These are phyloP conservation scores for Baronia brevicornis DNA, from an alignment of 2,888 invertebrate species.

Conservation along the genomic window DNA sequence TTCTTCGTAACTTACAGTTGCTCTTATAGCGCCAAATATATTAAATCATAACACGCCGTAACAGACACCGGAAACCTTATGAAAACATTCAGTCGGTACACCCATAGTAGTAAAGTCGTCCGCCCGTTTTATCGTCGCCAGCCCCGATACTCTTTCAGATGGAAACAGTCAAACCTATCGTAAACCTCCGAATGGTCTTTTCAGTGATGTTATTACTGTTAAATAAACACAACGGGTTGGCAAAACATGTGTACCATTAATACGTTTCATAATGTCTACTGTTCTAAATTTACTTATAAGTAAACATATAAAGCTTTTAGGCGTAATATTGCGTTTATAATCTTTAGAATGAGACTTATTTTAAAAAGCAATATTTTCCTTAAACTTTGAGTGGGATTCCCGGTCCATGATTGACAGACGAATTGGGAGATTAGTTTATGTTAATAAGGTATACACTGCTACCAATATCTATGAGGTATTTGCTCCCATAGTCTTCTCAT, in stretches of 20 bases:
- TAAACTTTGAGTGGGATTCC: too few species aligned
- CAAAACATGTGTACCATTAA: too few species aligned
- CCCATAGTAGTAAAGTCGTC: slow-evolving; percentile 37
- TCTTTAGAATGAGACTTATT: too few species aligned
- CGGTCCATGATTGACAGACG: too few species aligned
- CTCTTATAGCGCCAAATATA: slow-evolving; percentile 17
- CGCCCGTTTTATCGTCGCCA: slow-evolving; percentile 57
- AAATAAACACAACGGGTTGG: slow-evolving; percentile 34
- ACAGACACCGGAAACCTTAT: slow-evolving; percentile 58
- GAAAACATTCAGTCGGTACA: slow-evolving; percentile 48
- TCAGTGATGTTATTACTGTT: slow-evolving; percentile 36
- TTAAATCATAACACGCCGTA: slow-evolving; percentile 25
- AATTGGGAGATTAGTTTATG: too few species aligned
- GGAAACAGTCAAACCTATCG: slow-evolving; percentile 50
- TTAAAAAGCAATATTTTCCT: too few species aligned
- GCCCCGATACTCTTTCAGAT: slow-evolving; percentile 51
- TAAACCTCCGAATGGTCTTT: slow-evolving; percentile 59
- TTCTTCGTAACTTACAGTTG: slow-evolving; percentile 11
- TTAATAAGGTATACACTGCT: too few species aligned
- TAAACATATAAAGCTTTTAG: too few species aligned
- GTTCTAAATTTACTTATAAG: too few species aligned
- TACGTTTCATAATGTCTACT: slow-evolving; percentile 1
- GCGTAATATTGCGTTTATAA: too few species aligned
- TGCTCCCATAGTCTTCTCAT: too few species aligned
- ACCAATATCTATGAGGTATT: too few species aligned